phyloP scores from a whole-genome alignment of 2,888 invertebrate genomes.

The Eilema sororculum region DNA sequence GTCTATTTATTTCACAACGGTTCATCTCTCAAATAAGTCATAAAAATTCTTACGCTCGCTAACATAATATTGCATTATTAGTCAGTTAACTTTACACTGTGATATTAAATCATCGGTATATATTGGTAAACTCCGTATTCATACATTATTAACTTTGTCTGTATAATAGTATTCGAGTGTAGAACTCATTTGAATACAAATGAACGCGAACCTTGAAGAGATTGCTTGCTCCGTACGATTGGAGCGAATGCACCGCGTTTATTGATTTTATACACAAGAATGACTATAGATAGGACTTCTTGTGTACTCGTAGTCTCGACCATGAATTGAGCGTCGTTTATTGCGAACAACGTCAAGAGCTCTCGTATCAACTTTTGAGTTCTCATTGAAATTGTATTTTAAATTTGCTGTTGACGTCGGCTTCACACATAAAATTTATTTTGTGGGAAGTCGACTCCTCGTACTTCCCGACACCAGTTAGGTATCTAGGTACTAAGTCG shows the following conservation, averaged over 20 bases:
- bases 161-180: constrained; percentile 20
- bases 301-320: background rate
- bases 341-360: background rate
- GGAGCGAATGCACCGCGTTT: constrained; percentile 20
- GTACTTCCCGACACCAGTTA: too few species aligned
- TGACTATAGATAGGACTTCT: constrained; percentile 16
- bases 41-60: too few species aligned
- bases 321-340: constrained; percentile 15
- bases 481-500: too few species aligned
- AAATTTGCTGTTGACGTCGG: too few species aligned
- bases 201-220: constrained; percentile 30
- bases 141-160: constrained; percentile 19
- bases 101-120: constrained; percentile 5
- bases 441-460: too few species aligned
- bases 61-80: background rate
- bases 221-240: constrained; percentile 25
- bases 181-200: constrained; percentile 49
- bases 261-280: constrained; percentile 37
- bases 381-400: background rate
- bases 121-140: constrained; percentile 12
- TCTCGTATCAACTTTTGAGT: background rate
- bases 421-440: too few species aligned
- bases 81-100: background rate
- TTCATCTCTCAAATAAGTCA: too few species aligned
- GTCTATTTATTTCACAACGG: too few species aligned